Percentiles rank a stretch among this genome's conserved stretches.
Evolutionary conservation across 2,113 vertebrate genomes (phyloP).

Genomic region (Malaclemys terrapin): DNA sequence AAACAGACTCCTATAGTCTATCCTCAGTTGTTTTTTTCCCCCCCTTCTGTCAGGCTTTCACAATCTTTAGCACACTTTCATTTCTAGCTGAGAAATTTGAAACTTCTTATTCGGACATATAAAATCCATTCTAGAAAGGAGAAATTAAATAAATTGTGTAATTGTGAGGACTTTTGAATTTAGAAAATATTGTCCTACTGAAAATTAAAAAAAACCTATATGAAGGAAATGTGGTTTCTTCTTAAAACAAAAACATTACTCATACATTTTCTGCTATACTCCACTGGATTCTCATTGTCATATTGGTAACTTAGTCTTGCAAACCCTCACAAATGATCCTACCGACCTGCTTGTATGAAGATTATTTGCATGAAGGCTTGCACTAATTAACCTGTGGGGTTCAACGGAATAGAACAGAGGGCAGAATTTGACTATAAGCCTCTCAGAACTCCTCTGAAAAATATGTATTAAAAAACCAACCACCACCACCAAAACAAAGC

Average conservation of each 20-base stretch:
- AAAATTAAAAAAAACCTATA: not conserved
- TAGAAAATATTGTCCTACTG: not conserved
- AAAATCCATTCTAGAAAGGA: not conserved
- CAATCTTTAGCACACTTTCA: not conserved
- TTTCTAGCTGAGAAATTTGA: not conserved
- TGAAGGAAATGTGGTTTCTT: not conserved
- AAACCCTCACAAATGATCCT: not conserved
- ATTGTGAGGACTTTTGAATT: not conserved
- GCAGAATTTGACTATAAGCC: not conserved
- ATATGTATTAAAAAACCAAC: too few relatives aligned
- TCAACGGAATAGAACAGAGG: not conserved
- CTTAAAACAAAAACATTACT: not conserved
- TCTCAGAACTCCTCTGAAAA: not conserved
- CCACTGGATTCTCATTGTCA: not conserved
- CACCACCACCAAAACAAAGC: not conserved
- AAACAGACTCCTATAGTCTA: not conserved
- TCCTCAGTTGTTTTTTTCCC: not conserved
- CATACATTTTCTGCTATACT: not conserved
- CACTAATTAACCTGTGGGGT: not conserved
- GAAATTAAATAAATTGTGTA: slow-evolving; percentile 2
- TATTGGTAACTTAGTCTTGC: not conserved
- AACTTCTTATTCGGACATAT: not conserved
- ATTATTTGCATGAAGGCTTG: not conserved
- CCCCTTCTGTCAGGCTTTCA: not conserved
- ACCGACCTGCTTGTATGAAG: not conserved